Evolutionary conservation across 1,140 invertebrate genomes (phyloP).

Genomic region (Melanaphis sacchari): DNA sequence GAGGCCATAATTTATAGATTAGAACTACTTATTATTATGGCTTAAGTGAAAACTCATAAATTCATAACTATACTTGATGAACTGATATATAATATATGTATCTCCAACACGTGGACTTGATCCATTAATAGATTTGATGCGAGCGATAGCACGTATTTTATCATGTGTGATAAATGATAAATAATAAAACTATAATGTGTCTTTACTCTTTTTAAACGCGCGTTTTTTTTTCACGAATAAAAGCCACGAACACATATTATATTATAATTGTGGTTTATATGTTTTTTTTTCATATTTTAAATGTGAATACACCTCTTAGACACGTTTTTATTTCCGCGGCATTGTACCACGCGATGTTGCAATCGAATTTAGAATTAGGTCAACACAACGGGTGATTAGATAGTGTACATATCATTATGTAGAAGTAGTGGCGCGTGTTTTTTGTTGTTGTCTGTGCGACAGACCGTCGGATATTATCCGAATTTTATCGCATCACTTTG

Average conservation of each 20-base stretch:
- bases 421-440: not conserved
- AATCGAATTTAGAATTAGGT: constrained; percentile 48
- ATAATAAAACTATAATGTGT: not conserved
- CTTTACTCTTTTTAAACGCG: not conserved
- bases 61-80: not conserved
- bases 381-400: constrained; percentile 42
- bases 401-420: not conserved
- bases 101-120: not conserved
- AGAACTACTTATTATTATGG: not conserved
- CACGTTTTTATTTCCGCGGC: constrained; percentile 43
- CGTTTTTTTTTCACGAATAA: not conserved
- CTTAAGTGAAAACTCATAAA: not conserved
- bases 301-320: not conserved
- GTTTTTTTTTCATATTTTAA: not conserved
- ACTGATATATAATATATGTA: not conserved
- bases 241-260: not conserved
- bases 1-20: not conserved
- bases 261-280: not conserved
- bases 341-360: not conserved
- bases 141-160: not conserved
- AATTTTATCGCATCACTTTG: not conserved
- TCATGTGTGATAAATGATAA: not conserved
- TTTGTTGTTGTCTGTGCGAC: not conserved
- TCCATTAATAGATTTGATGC: not conserved
- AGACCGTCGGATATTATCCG: not conserved